Conservation (phyloP, 1,140 invertebrate genomes). For the Cyclina sinensis region DNA sequence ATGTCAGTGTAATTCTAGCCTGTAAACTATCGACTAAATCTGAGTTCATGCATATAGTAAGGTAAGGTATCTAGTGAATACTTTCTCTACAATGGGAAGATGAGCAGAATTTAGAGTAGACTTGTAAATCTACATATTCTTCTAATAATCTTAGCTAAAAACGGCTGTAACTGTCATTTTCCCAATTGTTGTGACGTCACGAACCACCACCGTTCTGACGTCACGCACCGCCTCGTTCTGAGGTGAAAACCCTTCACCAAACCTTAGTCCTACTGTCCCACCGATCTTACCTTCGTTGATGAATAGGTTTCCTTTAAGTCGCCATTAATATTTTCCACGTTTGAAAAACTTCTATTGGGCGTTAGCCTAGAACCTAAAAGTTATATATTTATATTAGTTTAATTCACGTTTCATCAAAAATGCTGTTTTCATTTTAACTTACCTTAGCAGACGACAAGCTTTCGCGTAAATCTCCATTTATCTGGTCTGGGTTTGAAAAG, state of each 20-base stretch:
- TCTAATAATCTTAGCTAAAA: too few species aligned
- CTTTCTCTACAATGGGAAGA: too few species aligned
- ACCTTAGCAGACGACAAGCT: constrained; percentile 81
- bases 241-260: background rate
- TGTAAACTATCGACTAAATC: too few species aligned
- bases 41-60: too few species aligned
- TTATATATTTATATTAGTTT: constrained; percentile 5
- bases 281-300: constrained; percentile 79
- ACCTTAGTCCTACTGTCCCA: background rate
- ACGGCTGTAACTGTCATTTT: too few species aligned
- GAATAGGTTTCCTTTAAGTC: constrained; percentile 79
- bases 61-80: too few species aligned
- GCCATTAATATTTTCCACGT: constrained; percentile 77
- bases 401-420: background rate
- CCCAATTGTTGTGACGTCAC: background rate
- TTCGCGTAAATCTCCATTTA: constrained; percentile 76
- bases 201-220: background rate
- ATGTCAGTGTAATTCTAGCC: too few species aligned
- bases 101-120: too few species aligned
- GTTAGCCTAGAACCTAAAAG: constrained; percentile 54
- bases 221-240: too few species aligned
- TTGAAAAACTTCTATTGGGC: constrained; percentile 59
- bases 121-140: too few species aligned
- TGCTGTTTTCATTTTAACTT: constrained; percentile 36
- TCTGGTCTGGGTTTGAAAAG: constrained; percentile 72